Conservation (phyloP, 1,140 invertebrate genomes). For the Drosophila orena region DNA sequence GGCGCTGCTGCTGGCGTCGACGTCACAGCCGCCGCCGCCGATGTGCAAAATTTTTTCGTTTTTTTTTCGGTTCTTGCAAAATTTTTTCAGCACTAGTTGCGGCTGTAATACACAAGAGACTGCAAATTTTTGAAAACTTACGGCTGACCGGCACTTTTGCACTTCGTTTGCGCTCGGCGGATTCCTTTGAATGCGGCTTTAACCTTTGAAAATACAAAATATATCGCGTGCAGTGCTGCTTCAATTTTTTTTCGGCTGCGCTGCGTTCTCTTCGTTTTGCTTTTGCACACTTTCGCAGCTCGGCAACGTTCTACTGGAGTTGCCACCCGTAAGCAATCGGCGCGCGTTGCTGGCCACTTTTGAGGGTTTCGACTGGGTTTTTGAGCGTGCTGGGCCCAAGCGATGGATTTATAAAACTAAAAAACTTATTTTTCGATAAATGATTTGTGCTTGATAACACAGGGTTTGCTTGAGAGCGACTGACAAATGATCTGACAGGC, state of each 20-base stretch:
- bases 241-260: constrained; percentile 67
- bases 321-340: constrained; percentile 46
- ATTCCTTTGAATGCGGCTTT: constrained; percentile 56
- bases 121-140: constrained; percentile 62
- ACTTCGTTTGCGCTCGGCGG: constrained; percentile 33
- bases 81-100: constrained; percentile 36
- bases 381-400: neutral
- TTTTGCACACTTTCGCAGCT: constrained; percentile 61
- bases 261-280: constrained; percentile 67
- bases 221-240: constrained; percentile 79
- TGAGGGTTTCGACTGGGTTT: constrained; percentile 2
- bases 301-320: constrained; percentile 28
- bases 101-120: constrained; percentile 46
- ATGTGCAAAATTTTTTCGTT: constrained; percentile 75
- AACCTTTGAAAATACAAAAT: constrained; percentile 78
- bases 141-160: constrained; percentile 69
- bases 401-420: constrained; percentile 18
- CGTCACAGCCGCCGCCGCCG: constrained; percentile 71
- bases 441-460: constrained; percentile 32
- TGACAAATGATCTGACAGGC: constrained; percentile 42
- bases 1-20: constrained; percentile 24
- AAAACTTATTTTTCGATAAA: constrained; percentile 40
- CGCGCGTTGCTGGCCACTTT: constrained; percentile 22
- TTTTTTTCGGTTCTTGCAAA: constrained; percentile 69
- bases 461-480: constrained; percentile 19